Evolutionary conservation across 2,113 vertebrate genomes (phyloP), one percentile per base, ranked within the genome.

Genomic region (Pachyramphus minor): DNA sequence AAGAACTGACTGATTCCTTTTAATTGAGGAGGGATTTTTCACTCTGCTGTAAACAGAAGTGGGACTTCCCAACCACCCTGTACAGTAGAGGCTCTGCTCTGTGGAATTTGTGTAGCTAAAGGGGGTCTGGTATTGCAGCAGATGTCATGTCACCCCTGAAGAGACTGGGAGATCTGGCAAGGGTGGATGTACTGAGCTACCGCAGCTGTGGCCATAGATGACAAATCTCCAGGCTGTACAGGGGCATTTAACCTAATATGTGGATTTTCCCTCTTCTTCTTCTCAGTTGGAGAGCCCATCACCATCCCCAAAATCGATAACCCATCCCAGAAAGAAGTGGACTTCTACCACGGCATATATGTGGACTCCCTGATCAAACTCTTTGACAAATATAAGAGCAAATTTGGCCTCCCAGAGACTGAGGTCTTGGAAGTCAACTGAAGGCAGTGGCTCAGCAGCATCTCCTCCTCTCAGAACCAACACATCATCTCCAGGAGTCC

Each of bases 271-370:
- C n/a, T 78, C 16, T 72, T 58, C 16, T 72, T 58, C 84, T 80
- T 16, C 22, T 45, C 90, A 99, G 99, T 99, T 85, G 99, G 99
- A 8, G 99, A 99, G 80, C 99, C 99, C 45, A 99, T 99, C 97
- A 99, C 99, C 3, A 97, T 99, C 74, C 99, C 99, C 66, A 99
- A 98, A 97, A 98, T 98, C 0, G 98, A 98, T 59, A 97, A 98
- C 6, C 99, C 99, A 0, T 98, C 97, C 69, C 98, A 98, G 59
- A 98, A 98, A n/a, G 98, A 98, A 55, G 98, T 99, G 75, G 98
- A 99, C 75, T 96, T 98, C 63, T 99, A 99, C 96, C 99, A 99
- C n/a, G 69, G 93, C 86, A 98, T 99, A 96, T 99, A 99, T 76
- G 83, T 99, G 96, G 98, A 96, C 69, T 99, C 99, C 58, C 98